Evolutionary conservation across 2,888 invertebrate species (phyloP), one percentile per base, ranked within the genome.

Genomic region (Physocephala rufipes): DNA sequence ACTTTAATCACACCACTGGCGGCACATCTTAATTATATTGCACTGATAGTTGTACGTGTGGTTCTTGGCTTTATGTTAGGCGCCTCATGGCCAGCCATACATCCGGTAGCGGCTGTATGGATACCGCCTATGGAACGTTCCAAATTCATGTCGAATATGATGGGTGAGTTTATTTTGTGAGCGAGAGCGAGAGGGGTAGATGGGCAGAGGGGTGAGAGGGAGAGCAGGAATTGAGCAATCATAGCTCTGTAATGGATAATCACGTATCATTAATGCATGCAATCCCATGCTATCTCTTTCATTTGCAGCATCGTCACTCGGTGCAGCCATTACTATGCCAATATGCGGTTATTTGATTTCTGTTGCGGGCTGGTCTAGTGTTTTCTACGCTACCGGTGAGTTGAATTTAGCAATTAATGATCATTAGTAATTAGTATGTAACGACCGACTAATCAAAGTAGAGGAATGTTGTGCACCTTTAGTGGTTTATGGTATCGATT

Each of bases 51-150:
- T 15, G 87, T 93, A 12, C 88, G 97, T 73, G 90, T 93, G 5
- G 77, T 93, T 5, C 89, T 94, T 30, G 95, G 95, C 66, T 90
- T 95, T 79, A 89, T 93, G 83, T 89, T 95, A 85, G 86, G 95
- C 65, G 95, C 94, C 16, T 94, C 95, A 12, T 97, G 96, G 93
- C 97, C 97, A 0, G 94, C 96, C 7, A 95, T 97, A 81, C 94
- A 95, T 73, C 94, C 95, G 4, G 92, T 98, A 90, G 95, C 95
- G 51, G 94, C 96, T 9, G 92, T 92, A 75, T 98, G 97, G 97
- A 94, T 97, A 72, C 97, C 97, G 9, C 96, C 96, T 15, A 90
- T 93, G 89, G 97, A 98, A 84, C 90, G 97, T 76, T 95, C 95
- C 58, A 95, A 95, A 85, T 94, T 97, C 85, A 94, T 96, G 85